A percentile compares a stretch with the other conserved stretches of the same genome.
Conservation (phyloP, 2,888 invertebrate genomes). For the Azorinus chamasolen region DNA sequence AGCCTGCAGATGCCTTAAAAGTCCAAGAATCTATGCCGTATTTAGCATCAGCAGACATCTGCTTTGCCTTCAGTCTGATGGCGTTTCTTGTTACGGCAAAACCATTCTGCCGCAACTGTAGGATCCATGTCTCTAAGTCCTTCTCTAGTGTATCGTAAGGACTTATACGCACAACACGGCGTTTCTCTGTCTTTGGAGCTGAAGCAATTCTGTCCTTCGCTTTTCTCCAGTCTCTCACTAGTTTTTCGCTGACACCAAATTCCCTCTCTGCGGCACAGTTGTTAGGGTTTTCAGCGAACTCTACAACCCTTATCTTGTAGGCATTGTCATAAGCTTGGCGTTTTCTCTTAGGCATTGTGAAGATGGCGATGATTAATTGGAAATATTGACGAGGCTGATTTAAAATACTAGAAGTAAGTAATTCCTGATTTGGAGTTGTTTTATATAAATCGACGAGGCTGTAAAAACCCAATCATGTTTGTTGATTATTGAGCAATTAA, state of each 20-base stretch:
- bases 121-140: conserved; percentile 6
- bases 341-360: conserved; percentile 19
- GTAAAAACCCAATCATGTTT: no score
- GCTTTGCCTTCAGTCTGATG: no score
- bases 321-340: conserved; percentile 9
- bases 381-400: no score
- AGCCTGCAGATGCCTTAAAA: no score
- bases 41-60: no score
- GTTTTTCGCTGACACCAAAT: no score
- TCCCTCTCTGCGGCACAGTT: conserved; percentile 20
- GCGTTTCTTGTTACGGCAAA: conserved; percentile 1
- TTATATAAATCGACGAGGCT: no score
- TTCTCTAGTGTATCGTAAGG: conserved; percentile 12
- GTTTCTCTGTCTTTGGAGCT: conserved; percentile 5
- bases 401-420: no score
- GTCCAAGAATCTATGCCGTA: no score
- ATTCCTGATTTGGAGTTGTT: no score
- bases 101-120: conserved; percentile 7
- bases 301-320: conserved; percentile 21
- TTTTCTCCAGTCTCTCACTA: conserved; percentile 15
- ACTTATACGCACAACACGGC: conserved; percentile 9
- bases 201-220: conserved; percentile 1
- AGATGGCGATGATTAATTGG: no score
- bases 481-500: no score
- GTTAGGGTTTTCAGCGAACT: conserved; percentile 23